Conservation (phyloP, 1,140 invertebrate species). For the Pseudomyrmex flavicornis region DNA sequence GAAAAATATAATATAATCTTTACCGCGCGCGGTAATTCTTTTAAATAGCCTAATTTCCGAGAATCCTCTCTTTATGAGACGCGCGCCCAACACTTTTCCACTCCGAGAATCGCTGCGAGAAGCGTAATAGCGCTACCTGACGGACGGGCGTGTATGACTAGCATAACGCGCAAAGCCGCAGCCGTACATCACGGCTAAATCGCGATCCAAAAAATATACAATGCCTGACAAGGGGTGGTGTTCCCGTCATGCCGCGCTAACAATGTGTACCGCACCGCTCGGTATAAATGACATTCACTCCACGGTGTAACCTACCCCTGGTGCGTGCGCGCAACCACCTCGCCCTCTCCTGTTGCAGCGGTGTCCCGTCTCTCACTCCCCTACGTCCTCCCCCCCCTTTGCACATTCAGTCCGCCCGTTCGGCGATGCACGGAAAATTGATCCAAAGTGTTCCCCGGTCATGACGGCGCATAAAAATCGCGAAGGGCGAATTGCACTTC, state of each 20-base stretch:
- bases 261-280: conserved; percentile 79
- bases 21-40: not conserved
- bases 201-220: conserved; percentile 85
- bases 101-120: conserved; percentile 37
- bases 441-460: conserved; percentile 44
- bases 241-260: conserved; percentile 76
- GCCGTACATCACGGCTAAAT: conserved; percentile 84
- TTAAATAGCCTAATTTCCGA: not conserved
- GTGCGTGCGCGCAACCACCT: conserved; percentile 42
- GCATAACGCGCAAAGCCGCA: conserved; percentile 80
- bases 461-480: conserved; percentile 6
- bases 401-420: not conserved
- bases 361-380: not conserved
- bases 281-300: conserved; percentile 81
- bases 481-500: conserved; percentile 14
- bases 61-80: conserved; percentile 9
- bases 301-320: conserved; percentile 67
- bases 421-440: conserved; percentile 54
- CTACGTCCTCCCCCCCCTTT: not conserved
- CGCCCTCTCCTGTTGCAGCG: not conserved
- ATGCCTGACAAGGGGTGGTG: conserved; percentile 79
- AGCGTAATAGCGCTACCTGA: conserved; percentile 71
- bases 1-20: not conserved
- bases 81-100: conserved; percentile 43
- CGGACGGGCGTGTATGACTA: conserved; percentile 76